phyloP scores from a whole-genome alignment of 2,888 invertebrate genomes.

The Petrophora chlorosata region DNA sequence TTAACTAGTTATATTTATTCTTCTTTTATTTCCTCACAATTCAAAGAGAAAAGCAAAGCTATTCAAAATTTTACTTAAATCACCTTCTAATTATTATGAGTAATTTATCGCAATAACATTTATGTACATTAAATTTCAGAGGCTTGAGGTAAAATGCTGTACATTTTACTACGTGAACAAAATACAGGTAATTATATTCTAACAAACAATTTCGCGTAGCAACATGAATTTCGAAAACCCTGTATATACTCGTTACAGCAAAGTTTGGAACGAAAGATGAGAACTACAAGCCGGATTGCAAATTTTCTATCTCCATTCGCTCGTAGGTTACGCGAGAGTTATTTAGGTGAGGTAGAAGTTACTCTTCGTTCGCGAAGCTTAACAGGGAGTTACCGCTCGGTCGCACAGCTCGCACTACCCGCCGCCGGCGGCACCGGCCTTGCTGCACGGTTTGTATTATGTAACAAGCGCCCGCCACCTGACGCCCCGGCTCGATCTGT shows the following conservation, averaged over 20 bases:
- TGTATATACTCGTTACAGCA: conserved; percentile 17
- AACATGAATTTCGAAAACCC: conserved; percentile 11
- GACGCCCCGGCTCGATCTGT: conserved; percentile 35
- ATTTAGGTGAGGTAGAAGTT: conserved; percentile 36
- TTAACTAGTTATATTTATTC: no score
- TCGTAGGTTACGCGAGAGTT: conserved; percentile 44
- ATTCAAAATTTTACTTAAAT: no score
- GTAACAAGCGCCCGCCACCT: conserved; percentile 47
- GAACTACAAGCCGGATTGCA: conserved; percentile 37
- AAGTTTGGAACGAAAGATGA: conserved; percentile 43
- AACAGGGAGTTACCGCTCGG: conserved; percentile 44
- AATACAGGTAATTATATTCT: no score
- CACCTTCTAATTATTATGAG: no score
- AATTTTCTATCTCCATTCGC: conserved; percentile 41
- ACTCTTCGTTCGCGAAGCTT: conserved; percentile 39
- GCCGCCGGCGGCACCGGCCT: conserved; percentile 33
- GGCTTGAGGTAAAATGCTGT: no score
- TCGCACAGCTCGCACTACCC: no score
- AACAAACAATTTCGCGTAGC: background rate
- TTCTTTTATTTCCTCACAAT: no score
- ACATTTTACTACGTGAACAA: no score
- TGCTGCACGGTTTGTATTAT: conserved; percentile 56
- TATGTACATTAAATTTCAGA: no score
- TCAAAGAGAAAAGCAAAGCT: no score
- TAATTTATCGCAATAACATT: no score